These are phyloP conservation scores for Melanotaenia pygmaea DNA, from an alignment of 2,797 vertebrate species.

Conservation along the genomic window DNA sequence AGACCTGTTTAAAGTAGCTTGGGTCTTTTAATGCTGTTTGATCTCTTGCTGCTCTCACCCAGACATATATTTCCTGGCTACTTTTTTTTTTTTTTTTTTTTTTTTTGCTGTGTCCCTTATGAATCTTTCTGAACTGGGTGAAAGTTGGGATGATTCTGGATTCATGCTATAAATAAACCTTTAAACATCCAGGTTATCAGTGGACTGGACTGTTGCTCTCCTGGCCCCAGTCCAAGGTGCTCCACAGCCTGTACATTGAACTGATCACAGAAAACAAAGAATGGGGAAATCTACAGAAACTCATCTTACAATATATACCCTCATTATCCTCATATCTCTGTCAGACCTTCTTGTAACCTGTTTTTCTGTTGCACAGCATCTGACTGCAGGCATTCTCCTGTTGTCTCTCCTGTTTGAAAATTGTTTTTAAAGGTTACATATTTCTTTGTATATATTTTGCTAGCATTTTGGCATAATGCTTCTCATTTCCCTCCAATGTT, in stretches of 20 bases:
- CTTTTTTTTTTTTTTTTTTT: neutral
- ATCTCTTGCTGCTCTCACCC: slow-evolving; percentile 13
- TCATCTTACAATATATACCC: neutral
- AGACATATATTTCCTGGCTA: neutral
- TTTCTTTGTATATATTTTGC: slow-evolving; percentile 21
- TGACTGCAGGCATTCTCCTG: neutral
- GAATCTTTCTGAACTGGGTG: neutral
- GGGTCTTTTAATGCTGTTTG: slow-evolving; percentile 16
- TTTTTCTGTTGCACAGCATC: neutral
- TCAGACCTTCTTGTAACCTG: neutral
- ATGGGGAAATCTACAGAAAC: neutral
- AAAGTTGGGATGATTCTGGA: neutral
- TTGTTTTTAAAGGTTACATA: slow-evolving; percentile 27
- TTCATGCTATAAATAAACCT: neutral
- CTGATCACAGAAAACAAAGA: neutral
- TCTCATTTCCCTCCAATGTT: slow-evolving; percentile 28
- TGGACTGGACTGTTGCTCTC: neutral
- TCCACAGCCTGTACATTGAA: neutral
- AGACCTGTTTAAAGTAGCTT: slow-evolving; percentile 38
- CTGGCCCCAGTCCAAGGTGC: neutral
- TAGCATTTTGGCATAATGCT: slow-evolving; percentile 29
- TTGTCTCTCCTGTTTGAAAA: slow-evolving; percentile 9
- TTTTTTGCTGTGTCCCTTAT: neutral
- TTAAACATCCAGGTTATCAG: too few relatives aligned
- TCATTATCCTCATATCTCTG: neutral